A percentile compares a stretch with the other conserved stretches of the same genome.
Evolutionary conservation across 1,140 invertebrate species (phyloP).

Genomic region (Ostrea denselamellosa): DNA sequence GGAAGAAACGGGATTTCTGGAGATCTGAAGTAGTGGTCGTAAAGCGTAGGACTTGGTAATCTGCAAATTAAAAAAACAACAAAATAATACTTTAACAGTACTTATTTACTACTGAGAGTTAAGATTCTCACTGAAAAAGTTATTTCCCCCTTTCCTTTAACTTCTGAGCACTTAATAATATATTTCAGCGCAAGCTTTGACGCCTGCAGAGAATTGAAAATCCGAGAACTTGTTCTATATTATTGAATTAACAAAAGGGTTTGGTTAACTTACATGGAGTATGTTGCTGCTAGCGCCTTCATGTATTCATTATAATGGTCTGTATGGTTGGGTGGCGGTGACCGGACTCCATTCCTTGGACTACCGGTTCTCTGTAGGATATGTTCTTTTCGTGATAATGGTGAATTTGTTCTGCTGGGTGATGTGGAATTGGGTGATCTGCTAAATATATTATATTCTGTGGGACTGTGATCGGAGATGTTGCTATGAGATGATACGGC

Average conservation of each 20-base stretch:
- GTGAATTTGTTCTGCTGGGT: constrained; percentile 28
- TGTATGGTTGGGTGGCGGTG: not conserved
- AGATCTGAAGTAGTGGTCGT: constrained; percentile 45
- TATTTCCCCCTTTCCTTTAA: not conserved
- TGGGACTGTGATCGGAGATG: constrained; percentile 8
- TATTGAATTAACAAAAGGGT: not conserved
- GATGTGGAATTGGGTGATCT: constrained; percentile 34
- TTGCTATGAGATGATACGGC: not conserved
- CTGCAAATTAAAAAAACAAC: not conserved
- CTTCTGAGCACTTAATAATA: no score
- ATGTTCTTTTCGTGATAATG: constrained; percentile 30
- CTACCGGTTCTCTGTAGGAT: constrained; percentile 24
- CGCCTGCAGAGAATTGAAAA: not conserved
- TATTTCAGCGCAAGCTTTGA: not conserved
- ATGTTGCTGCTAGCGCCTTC: constrained; percentile 61
- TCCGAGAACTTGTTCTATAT: not conserved
- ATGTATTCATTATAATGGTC: constrained; percentile 63
- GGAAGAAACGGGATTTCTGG: constrained; percentile 45
- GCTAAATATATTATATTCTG: constrained; percentile 6
- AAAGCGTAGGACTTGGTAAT: constrained; percentile 38
- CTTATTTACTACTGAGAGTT: not conserved
- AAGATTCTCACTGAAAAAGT: not conserved
- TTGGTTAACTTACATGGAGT: constrained; percentile 41
- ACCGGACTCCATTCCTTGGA: not conserved
- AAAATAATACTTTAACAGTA: constrained; percentile 15